phyloP scores from a whole-genome alignment of 2,888 invertebrate genomes.

The Campoplex nolae region DNA sequence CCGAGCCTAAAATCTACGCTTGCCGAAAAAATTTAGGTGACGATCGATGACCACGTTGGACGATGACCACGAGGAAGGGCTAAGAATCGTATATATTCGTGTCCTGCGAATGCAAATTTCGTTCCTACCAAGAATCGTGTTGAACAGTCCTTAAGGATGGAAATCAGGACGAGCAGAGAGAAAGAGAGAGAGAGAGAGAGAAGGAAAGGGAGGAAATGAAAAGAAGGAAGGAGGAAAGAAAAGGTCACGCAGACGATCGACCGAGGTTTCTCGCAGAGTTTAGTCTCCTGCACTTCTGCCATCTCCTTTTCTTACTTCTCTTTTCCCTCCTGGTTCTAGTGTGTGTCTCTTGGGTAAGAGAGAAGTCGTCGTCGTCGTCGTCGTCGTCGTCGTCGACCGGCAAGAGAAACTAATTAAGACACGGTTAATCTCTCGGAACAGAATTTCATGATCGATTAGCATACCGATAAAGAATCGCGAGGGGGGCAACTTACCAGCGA shows the following conservation, averaged over 20 bases:
- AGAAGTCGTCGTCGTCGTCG: slow-evolving; percentile 65
- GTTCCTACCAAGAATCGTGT: slow-evolving; percentile 73
- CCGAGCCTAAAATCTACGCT: slow-evolving; percentile 8
- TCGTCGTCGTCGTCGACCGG: slow-evolving; percentile 69
- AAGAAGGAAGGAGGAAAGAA: slow-evolving; percentile 57
- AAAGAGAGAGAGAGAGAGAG: slow-evolving; percentile 49
- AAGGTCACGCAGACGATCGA: slow-evolving; percentile 63
- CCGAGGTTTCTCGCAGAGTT: slow-evolving; percentile 58
- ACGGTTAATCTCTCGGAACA: slow-evolving; percentile 79
- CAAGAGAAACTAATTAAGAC: slow-evolving; percentile 82
- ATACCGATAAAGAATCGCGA: slow-evolving; percentile 78
- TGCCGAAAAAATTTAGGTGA: slow-evolving; percentile 32
- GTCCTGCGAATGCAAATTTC: slow-evolving; percentile 73
- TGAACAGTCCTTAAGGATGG: slow-evolving; percentile 73
- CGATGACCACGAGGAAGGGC: background rate
- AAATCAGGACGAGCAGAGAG: slow-evolving; percentile 67
- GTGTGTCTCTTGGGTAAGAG: slow-evolving; percentile 53
- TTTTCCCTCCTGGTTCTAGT: slow-evolving; percentile 23
- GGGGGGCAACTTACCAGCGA: slow-evolving; percentile 71
- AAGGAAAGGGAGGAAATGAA: slow-evolving; percentile 33
- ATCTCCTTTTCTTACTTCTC: slow-evolving; percentile 39
- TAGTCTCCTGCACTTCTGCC: slow-evolving; percentile 54
- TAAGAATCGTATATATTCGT: slow-evolving; percentile 58
- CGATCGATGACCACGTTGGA: slow-evolving; percentile 27
- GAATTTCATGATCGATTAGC: slow-evolving; percentile 81